Evolutionary conservation across 53 echinoderm and acorn worm genomes (phyloP).

Genomic region (Echinometra lucunter): DNA sequence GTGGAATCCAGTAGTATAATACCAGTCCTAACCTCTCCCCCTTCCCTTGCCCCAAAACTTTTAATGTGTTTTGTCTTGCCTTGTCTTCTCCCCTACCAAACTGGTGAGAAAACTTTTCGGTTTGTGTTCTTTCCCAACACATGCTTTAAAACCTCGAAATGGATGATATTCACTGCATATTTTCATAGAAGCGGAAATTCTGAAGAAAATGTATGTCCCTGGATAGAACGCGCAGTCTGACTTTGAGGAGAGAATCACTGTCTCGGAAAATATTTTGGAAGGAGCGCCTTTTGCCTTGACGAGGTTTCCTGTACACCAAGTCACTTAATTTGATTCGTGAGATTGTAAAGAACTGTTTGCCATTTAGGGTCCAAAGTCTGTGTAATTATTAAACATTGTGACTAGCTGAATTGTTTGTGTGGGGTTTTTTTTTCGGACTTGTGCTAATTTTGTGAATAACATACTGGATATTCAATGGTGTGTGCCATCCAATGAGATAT

Average conservation of each 20-base stretch:
- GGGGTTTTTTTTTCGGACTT: no score
- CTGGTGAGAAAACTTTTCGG: neutral
- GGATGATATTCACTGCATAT: no score
- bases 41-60: neutral
- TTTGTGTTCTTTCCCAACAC: neutral
- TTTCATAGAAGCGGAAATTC: no score
- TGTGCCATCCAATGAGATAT: no score
- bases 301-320: neutral
- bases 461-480: no score
- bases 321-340: neutral
- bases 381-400: slow-evolving; percentile 10
- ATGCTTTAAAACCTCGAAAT: neutral
- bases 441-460: no score
- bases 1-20: neutral
- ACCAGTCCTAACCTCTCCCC: slow-evolving; percentile 15
- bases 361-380: slow-evolving; percentile 1
- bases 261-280: neutral
- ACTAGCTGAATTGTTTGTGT: neutral
- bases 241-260: neutral
- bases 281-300: neutral
- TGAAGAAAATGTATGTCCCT: neutral
- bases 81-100: neutral
- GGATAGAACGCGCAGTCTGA: neutral
- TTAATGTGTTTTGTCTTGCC: neutral
- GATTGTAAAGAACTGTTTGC: neutral